Conservation (phyloP, 2,888 invertebrate genomes). For the Metacarcinus magister region DNA sequence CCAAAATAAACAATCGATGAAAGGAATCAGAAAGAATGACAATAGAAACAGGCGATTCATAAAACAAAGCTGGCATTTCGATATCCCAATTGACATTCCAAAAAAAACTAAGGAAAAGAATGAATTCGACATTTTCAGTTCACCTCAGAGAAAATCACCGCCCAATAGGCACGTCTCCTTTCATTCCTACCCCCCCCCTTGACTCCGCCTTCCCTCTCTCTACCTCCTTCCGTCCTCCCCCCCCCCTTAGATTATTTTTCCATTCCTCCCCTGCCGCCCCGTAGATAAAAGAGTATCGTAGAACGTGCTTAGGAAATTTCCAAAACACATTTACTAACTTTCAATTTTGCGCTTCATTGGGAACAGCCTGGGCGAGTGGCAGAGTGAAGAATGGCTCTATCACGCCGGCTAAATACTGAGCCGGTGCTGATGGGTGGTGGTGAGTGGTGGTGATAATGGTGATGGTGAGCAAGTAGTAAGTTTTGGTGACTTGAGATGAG, state of each 20-base stretch:
- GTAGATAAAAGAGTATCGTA: neutral
- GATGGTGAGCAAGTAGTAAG: slow-evolving; percentile 14
- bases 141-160: neutral
- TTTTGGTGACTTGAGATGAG: neutral
- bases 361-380: slow-evolving; percentile 16
- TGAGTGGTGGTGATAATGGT: neutral
- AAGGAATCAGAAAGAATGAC: neutral
- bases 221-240: neutral
- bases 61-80: neutral
- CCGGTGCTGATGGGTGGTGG: neutral
- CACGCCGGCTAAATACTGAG: slow-evolving; percentile 6
- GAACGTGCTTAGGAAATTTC: neutral
- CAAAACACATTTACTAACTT: neutral
- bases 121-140: neutral
- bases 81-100: neutral
- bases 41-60: neutral
- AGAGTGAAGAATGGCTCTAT: slow-evolving; percentile 26
- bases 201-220: neutral
- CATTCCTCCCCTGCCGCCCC: neutral
- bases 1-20: neutral
- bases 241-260: neutral
- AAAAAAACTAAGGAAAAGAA: neutral
- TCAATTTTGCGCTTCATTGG: slow-evolving; percentile 45
- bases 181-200: neutral
- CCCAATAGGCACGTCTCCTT: neutral